These are phyloP conservation scores for Pseudorhombus dupliciocellatus DNA, from an alignment of 2,113 vertebrate species.

Conservation along the genomic window DNA sequence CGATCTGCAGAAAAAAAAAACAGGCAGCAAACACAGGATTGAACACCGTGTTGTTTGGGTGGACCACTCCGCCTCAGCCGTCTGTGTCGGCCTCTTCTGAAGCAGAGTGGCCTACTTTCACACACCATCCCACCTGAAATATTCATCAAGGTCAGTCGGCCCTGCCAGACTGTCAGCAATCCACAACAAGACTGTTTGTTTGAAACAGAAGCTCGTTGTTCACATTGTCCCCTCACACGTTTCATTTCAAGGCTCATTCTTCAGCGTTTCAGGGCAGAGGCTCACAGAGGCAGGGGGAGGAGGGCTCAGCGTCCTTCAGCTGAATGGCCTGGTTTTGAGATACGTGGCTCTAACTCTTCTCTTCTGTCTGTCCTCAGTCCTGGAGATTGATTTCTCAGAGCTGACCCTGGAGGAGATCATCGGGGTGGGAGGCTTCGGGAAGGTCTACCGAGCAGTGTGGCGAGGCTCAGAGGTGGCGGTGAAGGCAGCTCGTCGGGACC, in stretches of 20 bases:
- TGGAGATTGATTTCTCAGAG: slow-evolving; percentile 94
- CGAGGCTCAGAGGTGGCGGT: slow-evolving; percentile 91
- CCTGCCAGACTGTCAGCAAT: slow-evolving; percentile 15
- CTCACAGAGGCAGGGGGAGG: slow-evolving; percentile 13
- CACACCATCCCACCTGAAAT: slow-evolving; percentile 70
- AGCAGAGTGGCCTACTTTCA: slow-evolving; percentile 73
- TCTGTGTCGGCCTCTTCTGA: slow-evolving; percentile 20
- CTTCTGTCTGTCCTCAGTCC: slow-evolving; percentile 74
- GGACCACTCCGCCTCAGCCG: slow-evolving; percentile 3
- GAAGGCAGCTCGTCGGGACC: slow-evolving; percentile 96
- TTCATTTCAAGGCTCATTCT: background rate
- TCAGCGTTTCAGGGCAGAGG: slow-evolving; percentile 33
- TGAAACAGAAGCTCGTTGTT: background rate
- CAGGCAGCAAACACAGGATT: background rate
- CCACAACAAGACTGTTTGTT: slow-evolving; percentile 16
- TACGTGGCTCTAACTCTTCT: slow-evolving; percentile 6
- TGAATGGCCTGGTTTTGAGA: slow-evolving; percentile 52
- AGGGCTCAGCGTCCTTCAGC: slow-evolving; percentile 42
- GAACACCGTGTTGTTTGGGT: too few relatives aligned
- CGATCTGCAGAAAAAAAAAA: background rate
- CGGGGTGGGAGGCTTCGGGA: slow-evolving; percentile 96
- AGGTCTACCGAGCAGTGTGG: slow-evolving; percentile 96
- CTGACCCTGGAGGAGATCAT: slow-evolving; percentile 96
- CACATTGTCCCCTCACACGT: background rate
- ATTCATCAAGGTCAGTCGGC: slow-evolving; percentile 75